Evolutionary conservation across 2,113 vertebrate genomes (phyloP).

Genomic region (Podarcis cretensis): DNA sequence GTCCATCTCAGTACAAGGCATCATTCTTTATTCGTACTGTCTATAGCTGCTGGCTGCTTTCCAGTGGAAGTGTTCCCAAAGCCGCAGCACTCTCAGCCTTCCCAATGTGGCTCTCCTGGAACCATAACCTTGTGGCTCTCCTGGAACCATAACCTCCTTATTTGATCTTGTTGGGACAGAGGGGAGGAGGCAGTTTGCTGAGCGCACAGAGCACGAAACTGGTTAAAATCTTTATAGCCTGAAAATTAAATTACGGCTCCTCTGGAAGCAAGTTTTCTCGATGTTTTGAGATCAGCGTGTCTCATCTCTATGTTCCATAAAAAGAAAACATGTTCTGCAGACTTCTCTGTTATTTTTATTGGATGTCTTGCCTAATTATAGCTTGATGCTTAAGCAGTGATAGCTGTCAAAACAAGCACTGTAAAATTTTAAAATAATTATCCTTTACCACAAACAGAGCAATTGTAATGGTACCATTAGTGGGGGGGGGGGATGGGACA

Average conservation of each 20-base stretch:
- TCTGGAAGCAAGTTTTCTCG: neutral
- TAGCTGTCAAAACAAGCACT: constrained; percentile 30
- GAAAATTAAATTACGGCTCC: neutral
- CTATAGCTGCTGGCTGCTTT: neutral
- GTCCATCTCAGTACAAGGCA: no score
- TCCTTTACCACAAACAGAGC: constrained; percentile 18
- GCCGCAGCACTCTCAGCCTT: neutral
- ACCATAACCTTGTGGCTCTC: no score
- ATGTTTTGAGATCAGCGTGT: neutral
- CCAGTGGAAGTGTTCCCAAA: neutral
- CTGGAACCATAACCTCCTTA: no score
- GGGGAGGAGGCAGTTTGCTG: neutral
- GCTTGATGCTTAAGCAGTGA: constrained; percentile 29
- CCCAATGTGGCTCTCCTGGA: neutral
- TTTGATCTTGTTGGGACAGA: neutral
- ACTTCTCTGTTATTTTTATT: constrained; percentile 34
- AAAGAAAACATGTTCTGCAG: constrained; percentile 7
- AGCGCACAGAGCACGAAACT: neutral
- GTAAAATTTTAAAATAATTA: constrained; percentile 43
- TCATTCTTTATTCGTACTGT: no score
- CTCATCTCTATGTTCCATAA: neutral
- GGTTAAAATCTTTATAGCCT: neutral
- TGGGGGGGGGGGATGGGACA: neutral
- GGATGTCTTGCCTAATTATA: constrained; percentile 28
- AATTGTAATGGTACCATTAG: constrained; percentile 1